Evolutionary conservation across 2,113 vertebrate species (phyloP).

Genomic region (Canis aureus): DNA sequence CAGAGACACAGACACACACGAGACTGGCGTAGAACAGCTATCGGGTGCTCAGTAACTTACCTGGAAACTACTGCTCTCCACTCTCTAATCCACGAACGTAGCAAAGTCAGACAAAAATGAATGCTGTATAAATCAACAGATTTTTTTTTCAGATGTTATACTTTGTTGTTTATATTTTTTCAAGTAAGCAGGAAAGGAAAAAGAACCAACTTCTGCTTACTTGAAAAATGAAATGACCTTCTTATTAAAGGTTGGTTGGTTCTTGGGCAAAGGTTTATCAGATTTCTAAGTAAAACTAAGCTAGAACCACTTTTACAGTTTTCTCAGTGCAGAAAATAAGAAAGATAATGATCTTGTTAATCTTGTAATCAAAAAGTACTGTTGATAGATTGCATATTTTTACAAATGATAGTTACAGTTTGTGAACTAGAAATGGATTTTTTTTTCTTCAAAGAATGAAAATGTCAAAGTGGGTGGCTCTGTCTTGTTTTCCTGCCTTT

Average conservation of each 20-base stretch:
- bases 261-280: constrained; percentile 85
- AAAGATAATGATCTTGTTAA: constrained; percentile 84
- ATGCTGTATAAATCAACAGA: neutral
- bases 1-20: neutral
- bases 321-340: constrained; percentile 79
- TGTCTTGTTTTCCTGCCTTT: constrained; percentile 87
- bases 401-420: constrained; percentile 80
- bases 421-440: constrained; percentile 81
- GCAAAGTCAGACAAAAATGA: neutral
- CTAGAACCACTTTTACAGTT: constrained; percentile 66
- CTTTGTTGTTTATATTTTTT: constrained; percentile 64
- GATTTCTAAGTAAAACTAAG: constrained; percentile 87
- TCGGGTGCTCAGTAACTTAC: neutral
- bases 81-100: neutral
- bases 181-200: constrained; percentile 61
- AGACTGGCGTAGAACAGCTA: neutral
- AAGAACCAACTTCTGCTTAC: too few species aligned
- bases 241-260: constrained; percentile 70
- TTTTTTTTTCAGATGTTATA: neutral
- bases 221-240: constrained; percentile 67
- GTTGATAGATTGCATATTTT: constrained; percentile 76
- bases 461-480: constrained; percentile 88
- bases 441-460: constrained; percentile 86
- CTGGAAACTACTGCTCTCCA: neutral
- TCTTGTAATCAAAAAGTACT: constrained; percentile 72